phyloP scores from a whole-genome alignment of 2,888 invertebrate genomes.

The Arrhopalites spinosus region DNA sequence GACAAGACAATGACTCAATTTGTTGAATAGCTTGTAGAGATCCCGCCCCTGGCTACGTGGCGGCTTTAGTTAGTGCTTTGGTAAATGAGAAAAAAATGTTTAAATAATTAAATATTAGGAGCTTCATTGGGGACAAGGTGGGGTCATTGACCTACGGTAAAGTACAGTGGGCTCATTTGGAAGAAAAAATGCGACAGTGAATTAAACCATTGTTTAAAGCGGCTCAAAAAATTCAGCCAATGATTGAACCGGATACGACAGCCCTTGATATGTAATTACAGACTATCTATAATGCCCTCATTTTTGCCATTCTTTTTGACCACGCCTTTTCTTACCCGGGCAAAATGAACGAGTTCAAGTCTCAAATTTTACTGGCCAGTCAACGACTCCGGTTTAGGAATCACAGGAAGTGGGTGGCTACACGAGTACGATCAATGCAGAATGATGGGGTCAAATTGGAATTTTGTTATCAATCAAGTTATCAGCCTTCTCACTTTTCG shows the following conservation, averaged over 20 bases:
- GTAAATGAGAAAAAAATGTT: no score
- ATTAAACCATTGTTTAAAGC: slow-evolving; percentile 62
- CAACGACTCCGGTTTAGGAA: no score
- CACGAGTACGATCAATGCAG: no score
- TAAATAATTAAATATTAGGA: slow-evolving; percentile 59
- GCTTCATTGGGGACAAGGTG: slow-evolving; percentile 63
- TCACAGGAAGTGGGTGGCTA: no score
- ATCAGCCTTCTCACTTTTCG: no score
- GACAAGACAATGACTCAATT: slow-evolving; percentile 47
- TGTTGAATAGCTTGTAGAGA: slow-evolving; percentile 62
- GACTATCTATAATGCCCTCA: no score
- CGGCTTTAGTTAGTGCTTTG: slow-evolving; percentile 51
- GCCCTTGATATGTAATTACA: slow-evolving; percentile 64
- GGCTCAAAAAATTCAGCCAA: slow-evolving; percentile 61
- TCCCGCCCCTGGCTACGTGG: slow-evolving; percentile 62
- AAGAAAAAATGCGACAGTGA: slow-evolving; percentile 60
- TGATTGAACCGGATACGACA: slow-evolving; percentile 64
- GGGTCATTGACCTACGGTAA: slow-evolving; percentile 65
- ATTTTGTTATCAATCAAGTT: no score
- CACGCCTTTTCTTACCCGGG: no score
- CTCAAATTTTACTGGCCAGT: no score
- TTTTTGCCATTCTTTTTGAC: no score
- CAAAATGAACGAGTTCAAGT: no score
- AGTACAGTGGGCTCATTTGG: slow-evolving; percentile 62
- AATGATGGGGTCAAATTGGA: no score